Evolutionary conservation across 2,888 invertebrate species (phyloP).

Genomic region (Eristalinus sepulchralis): DNA sequence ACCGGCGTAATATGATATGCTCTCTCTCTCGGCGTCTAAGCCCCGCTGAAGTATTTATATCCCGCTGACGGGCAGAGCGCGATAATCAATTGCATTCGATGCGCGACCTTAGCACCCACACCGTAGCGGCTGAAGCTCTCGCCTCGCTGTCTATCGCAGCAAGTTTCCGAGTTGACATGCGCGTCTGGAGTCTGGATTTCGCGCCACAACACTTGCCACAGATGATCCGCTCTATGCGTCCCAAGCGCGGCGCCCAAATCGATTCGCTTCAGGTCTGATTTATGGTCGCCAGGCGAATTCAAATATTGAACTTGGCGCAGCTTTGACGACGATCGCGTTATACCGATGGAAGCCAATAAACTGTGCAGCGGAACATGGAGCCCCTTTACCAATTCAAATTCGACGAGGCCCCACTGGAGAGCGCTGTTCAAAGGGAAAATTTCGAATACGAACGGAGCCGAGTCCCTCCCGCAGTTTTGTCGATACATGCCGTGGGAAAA

Average conservation of each 20-base stretch:
- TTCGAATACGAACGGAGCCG: neutral
- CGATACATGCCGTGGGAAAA: slow-evolving; percentile 57
- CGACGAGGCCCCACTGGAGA: slow-evolving; percentile 30
- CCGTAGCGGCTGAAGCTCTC: neutral
- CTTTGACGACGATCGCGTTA: slow-evolving; percentile 39
- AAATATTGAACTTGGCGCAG: slow-evolving; percentile 47
- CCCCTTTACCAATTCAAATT: slow-evolving; percentile 52
- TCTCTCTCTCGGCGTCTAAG: neutral
- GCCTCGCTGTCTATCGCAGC: neutral
- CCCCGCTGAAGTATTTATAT: slow-evolving; percentile 29
- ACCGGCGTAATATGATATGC: slow-evolving; percentile 35
- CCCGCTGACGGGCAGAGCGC: neutral
- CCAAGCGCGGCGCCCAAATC: neutral
- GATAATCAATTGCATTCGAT: neutral
- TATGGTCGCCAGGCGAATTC: slow-evolving; percentile 26
- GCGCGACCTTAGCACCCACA: neutral
- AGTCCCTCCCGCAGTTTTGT: slow-evolving; percentile 48
- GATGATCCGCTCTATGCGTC: neutral
- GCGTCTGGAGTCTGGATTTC: neutral
- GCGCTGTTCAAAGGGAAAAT: neutral
- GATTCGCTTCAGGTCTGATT: slow-evolving; percentile 27
- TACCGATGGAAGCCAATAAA: slow-evolving; percentile 33
- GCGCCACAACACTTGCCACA: neutral
- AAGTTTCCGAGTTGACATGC: no score
- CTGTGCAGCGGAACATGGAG: slow-evolving; percentile 9